Evolutionary conservation across 1,140 invertebrate genomes (phyloP).

Genomic region (Drosophila melanica): DNA sequence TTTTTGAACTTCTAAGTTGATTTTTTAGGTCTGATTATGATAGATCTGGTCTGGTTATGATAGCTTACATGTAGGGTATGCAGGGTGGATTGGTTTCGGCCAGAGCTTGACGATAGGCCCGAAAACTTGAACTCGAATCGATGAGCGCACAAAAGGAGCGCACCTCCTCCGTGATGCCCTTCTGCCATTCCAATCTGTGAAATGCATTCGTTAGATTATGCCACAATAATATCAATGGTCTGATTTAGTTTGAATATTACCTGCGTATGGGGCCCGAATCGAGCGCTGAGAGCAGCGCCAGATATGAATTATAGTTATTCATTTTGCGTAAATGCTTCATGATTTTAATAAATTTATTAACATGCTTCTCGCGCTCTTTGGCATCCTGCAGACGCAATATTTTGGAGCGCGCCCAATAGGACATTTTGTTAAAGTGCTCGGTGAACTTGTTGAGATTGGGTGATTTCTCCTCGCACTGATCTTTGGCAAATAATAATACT

Average conservation of each 20-base stretch:
- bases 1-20: too few species aligned
- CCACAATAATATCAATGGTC: too few species aligned
- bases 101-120: slow-evolving; percentile 96
- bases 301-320: slow-evolving; percentile 99
- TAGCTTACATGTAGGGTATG: slow-evolving; percentile 98
- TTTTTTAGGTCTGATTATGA: slow-evolving; percentile 5
- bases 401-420: slow-evolving; percentile 95
- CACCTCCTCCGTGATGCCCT: slow-evolving; percentile 95
- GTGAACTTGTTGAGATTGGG: slow-evolving; percentile 98
- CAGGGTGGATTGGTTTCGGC: slow-evolving; percentile 97
- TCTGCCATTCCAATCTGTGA: slow-evolving; percentile 95
- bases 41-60: background rate
- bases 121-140: slow-evolving; percentile 97
- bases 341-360: slow-evolving; percentile 98
- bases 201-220: background rate
- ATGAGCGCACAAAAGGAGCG: slow-evolving; percentile 98
- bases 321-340: slow-evolving; percentile 98
- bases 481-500: slow-evolving; percentile 97
- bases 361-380: slow-evolving; percentile 97
- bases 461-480: slow-evolving; percentile 98
- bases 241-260: slow-evolving; percentile 22
- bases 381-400: slow-evolving; percentile 93
- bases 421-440: slow-evolving; percentile 99
- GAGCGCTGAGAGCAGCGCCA: slow-evolving; percentile 97
- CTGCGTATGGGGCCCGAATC: slow-evolving; percentile 97